These are phyloP conservation scores for Heliconius sara DNA, from an alignment of 2,888 invertebrate species.

Conservation along the genomic window DNA sequence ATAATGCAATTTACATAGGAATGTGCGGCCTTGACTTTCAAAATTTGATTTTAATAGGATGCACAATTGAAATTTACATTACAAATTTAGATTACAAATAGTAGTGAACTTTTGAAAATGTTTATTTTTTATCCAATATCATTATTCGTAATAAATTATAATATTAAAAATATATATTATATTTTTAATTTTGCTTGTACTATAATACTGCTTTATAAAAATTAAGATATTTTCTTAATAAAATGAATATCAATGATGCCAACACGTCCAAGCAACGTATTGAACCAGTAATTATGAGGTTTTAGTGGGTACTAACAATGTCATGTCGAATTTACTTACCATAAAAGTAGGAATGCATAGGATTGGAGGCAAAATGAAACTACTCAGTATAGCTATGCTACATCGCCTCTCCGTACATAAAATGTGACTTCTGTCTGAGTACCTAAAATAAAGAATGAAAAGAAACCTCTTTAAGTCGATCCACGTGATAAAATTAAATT, in stretches of 20 bases:
- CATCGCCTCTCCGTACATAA: conserved; percentile 91
- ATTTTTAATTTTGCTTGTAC: too few relatives aligned
- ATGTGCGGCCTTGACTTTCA: conserved; percentile 30
- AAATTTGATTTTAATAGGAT: neutral
- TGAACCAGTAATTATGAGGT: too few relatives aligned
- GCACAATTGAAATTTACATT: too few relatives aligned
- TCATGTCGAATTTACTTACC: conserved; percentile 62
- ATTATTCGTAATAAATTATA: neutral
- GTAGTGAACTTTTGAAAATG: neutral
- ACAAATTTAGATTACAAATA: too few relatives aligned
- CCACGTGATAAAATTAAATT: neutral
- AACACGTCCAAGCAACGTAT: too few relatives aligned
- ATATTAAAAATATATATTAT: neutral
- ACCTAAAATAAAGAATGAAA: conserved; percentile 78
- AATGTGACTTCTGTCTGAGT: conserved; percentile 89
- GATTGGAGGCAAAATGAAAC: conserved; percentile 90
- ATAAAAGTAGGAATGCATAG: conserved; percentile 94
- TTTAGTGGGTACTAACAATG: too few relatives aligned
- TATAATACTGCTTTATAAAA: too few relatives aligned
- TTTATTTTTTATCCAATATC: neutral
- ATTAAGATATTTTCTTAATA: too few relatives aligned
- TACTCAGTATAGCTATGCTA: conserved; percentile 88
- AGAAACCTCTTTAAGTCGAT: conserved; percentile 1
- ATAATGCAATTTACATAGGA: conserved; percentile 21
- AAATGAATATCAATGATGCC: too few relatives aligned